A percentile compares a stretch with the other conserved stretches of the same genome.
These are phyloP conservation scores for Theropithecus gelada DNA, from an alignment of 2,113 vertebrate genomes.

Conservation along the genomic window DNA sequence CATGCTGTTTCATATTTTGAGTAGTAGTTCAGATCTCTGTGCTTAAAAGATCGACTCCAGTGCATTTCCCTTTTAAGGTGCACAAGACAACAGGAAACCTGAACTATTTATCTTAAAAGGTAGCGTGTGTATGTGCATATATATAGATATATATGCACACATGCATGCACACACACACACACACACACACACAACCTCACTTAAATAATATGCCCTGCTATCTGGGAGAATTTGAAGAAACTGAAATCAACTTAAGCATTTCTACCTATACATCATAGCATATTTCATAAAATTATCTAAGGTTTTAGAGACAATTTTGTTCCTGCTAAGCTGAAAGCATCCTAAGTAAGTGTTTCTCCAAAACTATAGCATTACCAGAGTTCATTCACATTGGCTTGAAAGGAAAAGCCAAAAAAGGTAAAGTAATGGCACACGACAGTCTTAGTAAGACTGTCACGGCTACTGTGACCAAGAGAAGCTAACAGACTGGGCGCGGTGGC, in stretches of 20 bases:
- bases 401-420: not conserved
- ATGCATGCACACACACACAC: not conserved
- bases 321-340: not conserved
- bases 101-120: not conserved
- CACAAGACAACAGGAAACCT: not conserved
- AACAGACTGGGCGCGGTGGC: not conserved
- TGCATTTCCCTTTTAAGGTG: not conserved
- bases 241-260: constrained; percentile 8
- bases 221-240: not conserved
- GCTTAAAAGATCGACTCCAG: not conserved
- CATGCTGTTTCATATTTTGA: not conserved
- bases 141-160: not conserved
- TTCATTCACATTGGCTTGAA: not conserved
- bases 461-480: not conserved
- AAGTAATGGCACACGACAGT: not conserved
- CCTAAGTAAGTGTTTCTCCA: constrained; percentile 1
- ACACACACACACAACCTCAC: not conserved
- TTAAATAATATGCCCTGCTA: not conserved
- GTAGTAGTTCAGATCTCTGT: not conserved
- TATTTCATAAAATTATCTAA: constrained; percentile 30
- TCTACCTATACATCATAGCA: not conserved
- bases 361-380: not conserved
- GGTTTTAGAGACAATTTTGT: constrained; percentile 9
- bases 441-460: not conserved
- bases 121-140: not conserved